These are phyloP conservation scores for Gymnorhina tibicen DNA, from an alignment of 2,113 vertebrate genomes.

Conservation along the genomic window DNA sequence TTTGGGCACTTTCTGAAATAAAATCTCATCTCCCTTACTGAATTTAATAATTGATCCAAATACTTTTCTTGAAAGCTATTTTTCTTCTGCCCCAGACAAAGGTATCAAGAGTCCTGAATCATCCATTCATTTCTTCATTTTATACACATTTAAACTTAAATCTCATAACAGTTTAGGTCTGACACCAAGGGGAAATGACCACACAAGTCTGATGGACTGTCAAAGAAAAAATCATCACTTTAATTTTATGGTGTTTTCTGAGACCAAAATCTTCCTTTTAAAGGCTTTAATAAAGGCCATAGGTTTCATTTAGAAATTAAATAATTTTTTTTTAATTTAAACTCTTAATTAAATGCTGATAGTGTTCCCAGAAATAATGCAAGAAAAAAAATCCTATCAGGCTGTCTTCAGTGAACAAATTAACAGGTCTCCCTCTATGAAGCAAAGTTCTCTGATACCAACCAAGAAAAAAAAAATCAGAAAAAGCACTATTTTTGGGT, in stretches of 20 bases:
- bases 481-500: not conserved
- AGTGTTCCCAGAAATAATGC: not conserved
- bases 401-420: not conserved
- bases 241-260: not conserved
- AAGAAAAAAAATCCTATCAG: not conserved
- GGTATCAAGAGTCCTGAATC: not conserved
- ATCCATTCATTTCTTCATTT: constrained; percentile 40
- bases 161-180: not conserved
- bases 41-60: constrained; percentile 52
- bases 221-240: not conserved
- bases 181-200: not conserved
- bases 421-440: not conserved
- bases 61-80: not conserved
- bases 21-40: not conserved
- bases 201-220: not conserved
- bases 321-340: not conserved
- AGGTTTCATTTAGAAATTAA: not conserved
- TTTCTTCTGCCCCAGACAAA: constrained; percentile 16
- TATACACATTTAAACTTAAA: constrained; percentile 42
- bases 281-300: not conserved
- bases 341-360: not conserved
- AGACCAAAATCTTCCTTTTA: not conserved
- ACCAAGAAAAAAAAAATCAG: not conserved
- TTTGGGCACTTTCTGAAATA: constrained; percentile 31
- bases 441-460: not conserved